These are phyloP conservation scores for Mythimna impura DNA, from an alignment of 2,888 invertebrate genomes.

Conservation along the genomic window DNA sequence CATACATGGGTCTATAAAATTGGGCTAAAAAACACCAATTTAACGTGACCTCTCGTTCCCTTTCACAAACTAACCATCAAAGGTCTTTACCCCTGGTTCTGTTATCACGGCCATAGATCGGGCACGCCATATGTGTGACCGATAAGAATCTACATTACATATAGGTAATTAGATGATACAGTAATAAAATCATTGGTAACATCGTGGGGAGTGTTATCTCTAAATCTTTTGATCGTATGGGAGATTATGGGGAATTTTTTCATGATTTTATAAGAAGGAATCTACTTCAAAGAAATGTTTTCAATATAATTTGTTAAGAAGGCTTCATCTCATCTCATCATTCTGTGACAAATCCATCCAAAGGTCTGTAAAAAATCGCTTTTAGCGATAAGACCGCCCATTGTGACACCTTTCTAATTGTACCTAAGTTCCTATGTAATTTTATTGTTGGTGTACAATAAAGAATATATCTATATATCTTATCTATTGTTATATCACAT, in stretches of 20 bases:
- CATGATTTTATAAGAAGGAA: background rate
- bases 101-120: slow-evolving; percentile 77
- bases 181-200: slow-evolving; percentile 86
- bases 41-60: slow-evolving; percentile 8
- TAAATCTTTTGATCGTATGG: slow-evolving; percentile 67
- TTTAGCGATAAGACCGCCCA: too few relatives aligned
- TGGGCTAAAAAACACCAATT: slow-evolving; percentile 8
- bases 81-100: slow-evolving; percentile 53
- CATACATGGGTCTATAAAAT: background rate
- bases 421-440: too few relatives aligned
- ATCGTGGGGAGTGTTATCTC: slow-evolving; percentile 72
- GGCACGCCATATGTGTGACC: slow-evolving; percentile 79
- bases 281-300: too few relatives aligned
- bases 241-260: slow-evolving; percentile 52
- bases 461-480: too few relatives aligned
- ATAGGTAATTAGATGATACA: slow-evolving; percentile 85
- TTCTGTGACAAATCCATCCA: too few relatives aligned
- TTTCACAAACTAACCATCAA: background rate
- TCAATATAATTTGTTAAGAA: too few relatives aligned
- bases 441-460: too few relatives aligned
- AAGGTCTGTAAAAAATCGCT: too few relatives aligned
- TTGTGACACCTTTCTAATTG: too few relatives aligned
- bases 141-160: slow-evolving; percentile 81
- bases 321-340: too few relatives aligned
- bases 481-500: too few relatives aligned